These are phyloP conservation scores for Drosophila nigrodunni DNA, from an alignment of 1,140 invertebrate genomes.

Conservation along the genomic window DNA sequence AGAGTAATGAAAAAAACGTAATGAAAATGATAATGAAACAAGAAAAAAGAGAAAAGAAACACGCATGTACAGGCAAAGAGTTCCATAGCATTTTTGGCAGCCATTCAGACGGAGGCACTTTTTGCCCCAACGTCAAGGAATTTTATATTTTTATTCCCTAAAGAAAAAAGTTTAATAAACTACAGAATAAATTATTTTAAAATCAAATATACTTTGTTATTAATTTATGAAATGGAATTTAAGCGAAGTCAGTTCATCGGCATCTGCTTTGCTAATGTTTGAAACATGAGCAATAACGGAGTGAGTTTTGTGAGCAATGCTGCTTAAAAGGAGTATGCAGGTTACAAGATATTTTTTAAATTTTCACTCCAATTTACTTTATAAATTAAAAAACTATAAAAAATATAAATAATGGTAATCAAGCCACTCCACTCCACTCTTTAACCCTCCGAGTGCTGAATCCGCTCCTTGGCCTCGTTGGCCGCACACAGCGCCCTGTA, in stretches of 20 bases:
- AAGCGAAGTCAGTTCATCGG: too few relatives aligned
- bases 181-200: conserved; percentile 72
- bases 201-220: neutral
- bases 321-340: too few relatives aligned
- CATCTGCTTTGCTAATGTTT: too few relatives aligned
- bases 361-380: too few relatives aligned
- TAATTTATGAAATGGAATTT: neutral
- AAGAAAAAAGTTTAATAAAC: conserved; percentile 84
- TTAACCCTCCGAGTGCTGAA: neutral
- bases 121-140: conserved; percentile 78
- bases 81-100: conserved; percentile 82
- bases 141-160: conserved; percentile 85
- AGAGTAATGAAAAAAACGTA: neutral
- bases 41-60: conserved; percentile 15
- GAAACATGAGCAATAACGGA: too few relatives aligned
- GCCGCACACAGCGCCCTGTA: conserved; percentile 48
- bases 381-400: too few relatives aligned
- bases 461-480: conserved; percentile 54
- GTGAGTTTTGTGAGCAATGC: too few relatives aligned
- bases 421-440: too few relatives aligned
- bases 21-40: conserved; percentile 22
- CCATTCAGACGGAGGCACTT: conserved; percentile 78
- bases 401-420: too few relatives aligned
- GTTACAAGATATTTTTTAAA: too few relatives aligned
- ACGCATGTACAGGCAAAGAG: conserved; percentile 74